Percentiles rank a stretch among this genome's conserved stretches.
Conservation (phyloP, 2,113 vertebrate species). For the Syngnathus scovelli region DNA sequence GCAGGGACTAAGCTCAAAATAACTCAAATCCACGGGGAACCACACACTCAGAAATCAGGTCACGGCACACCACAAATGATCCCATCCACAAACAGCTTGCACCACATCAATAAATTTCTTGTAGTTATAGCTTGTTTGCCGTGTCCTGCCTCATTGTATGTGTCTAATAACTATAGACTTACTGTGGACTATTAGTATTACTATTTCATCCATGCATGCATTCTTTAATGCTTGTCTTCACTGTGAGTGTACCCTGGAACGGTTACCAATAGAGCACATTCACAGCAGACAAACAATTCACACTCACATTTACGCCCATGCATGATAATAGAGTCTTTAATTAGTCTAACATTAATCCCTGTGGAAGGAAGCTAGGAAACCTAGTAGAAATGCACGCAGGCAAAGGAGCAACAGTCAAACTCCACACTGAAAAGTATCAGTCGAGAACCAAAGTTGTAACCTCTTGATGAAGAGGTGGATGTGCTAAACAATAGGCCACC, state of each 20-base stretch:
- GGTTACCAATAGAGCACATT: not conserved
- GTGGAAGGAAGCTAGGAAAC: not conserved
- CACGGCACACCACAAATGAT: constrained; percentile 17
- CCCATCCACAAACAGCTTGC: constrained; percentile 5
- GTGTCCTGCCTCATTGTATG: not conserved
- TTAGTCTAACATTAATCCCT: not conserved
- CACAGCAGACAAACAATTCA: not conserved
- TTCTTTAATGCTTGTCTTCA: not conserved
- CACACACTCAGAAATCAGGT: constrained; percentile 31
- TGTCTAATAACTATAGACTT: not conserved
- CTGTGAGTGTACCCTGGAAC: not conserved
- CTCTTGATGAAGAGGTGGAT: not conserved
- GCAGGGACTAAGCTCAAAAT: constrained; percentile 23
- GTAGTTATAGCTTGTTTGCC: not conserved
- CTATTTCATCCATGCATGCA: not conserved
- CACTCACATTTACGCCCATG: too few species aligned
- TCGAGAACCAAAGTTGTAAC: not conserved
- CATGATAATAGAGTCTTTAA: too few species aligned
- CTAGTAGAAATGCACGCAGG: not conserved
- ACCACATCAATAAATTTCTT: not conserved
- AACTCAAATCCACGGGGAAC: constrained; percentile 26
- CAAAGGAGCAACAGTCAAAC: not conserved
- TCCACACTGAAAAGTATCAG: not conserved
- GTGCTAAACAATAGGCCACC: too few species aligned
- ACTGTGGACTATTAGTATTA: not conserved